Evolutionary conservation across 2,888 invertebrate species (phyloP).

Genomic region (Orchesellides sinensis): DNA sequence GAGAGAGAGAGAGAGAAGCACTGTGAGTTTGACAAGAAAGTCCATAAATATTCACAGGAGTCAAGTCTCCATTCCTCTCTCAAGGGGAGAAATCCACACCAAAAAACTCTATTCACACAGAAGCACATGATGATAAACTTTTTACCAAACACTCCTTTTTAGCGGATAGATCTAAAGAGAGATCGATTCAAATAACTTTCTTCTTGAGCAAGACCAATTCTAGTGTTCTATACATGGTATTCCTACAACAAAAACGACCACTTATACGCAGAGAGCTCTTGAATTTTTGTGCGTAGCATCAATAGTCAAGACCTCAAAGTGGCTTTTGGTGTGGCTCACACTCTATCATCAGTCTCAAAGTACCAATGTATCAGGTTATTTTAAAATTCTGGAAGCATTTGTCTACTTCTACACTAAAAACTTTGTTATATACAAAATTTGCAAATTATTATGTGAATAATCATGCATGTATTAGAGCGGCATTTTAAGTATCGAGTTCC

Average conservation of each 20-base stretch:
- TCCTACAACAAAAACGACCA: not conserved
- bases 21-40: slow-evolving; percentile 60
- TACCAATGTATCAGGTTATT: slow-evolving; percentile 46
- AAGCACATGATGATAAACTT: slow-evolving; percentile 25
- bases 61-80: slow-evolving; percentile 31
- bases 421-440: too few species aligned
- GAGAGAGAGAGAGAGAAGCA: not conserved
- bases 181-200: slow-evolving; percentile 35
- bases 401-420: too few species aligned
- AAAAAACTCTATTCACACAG: slow-evolving; percentile 4
- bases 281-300: not conserved
- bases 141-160: slow-evolving; percentile 6
- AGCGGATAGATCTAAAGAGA: not conserved
- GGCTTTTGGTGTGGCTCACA: slow-evolving; percentile 1
- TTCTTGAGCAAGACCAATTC: not conserved
- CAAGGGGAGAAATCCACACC: slow-evolving; percentile 21
- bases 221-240: not conserved
- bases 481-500: too few species aligned
- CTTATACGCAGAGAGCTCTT: not conserved
- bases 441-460: too few species aligned
- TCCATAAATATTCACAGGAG: slow-evolving; percentile 69
- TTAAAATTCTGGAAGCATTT: slow-evolving; percentile 37
- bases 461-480: too few species aligned
- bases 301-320: not conserved
- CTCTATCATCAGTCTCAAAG: not conserved